Base-by-base conservation (phyloP, 2,113 vertebrate species). In the Otis tarda region DNA sequence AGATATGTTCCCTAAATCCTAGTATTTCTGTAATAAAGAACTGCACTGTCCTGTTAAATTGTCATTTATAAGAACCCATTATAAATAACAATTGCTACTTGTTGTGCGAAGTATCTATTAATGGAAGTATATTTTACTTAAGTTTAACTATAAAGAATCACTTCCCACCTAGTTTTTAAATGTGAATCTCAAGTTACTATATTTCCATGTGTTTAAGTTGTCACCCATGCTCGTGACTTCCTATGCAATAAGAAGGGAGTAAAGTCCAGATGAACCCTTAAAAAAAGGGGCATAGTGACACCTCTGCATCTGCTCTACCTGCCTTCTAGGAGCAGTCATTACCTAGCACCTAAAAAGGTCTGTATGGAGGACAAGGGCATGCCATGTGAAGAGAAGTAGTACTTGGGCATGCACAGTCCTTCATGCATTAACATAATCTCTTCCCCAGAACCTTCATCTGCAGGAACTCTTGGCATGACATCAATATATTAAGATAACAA, bases 351-450 rank as follows among this genome's bases (percentile, higher is more conserved):
- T 45, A 18, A 27, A 83, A 68, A 80, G 10, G 5, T 27, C 59
- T 76, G 23, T 5, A 37, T 13, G 14, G 35, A 60, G 17, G 25
- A 47, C 6, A 5, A 2, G 8, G 6, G 4, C 9, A 33, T n/a
- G 7, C 23, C 15, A 35, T 2, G 2, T 22, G 14, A 17, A 69
- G 12, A 70, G 35, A 74, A 77, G 25, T 16, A 24, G 18, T 47
- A 45, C 68, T 75, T 50, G 27, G 4, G 12, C 2, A 4, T 45
- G 15, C 0, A 0, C 30, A 14, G 30, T 75, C 10, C 30, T 59
- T 83, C 23, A 8, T 21, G 24, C 2, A 41, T 43, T 80, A 88
- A 52, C 1, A 10, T 31, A 3, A 23, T 27, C 9, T 81, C 47
- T 52, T 87, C 11, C 24, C 4, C 24, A 78, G 16, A 6, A 84